A percentile compares a stretch with the other conserved stretches of the same genome.
Conservation (phyloP, 2,113 vertebrate species). For the Papio anubis region DNA sequence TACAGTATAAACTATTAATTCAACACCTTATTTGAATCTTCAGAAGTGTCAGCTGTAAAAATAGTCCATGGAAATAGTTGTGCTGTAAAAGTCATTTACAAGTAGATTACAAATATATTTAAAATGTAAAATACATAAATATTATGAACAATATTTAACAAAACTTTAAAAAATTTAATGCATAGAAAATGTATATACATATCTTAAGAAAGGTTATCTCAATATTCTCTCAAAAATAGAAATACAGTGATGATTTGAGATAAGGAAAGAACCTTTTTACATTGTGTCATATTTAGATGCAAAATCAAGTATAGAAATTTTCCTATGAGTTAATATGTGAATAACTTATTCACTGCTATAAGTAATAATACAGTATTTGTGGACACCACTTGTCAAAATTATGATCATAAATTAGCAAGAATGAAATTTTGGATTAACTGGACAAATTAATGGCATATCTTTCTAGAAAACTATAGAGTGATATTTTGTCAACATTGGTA, state of each 20-base stretch:
- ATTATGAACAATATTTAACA: not conserved
- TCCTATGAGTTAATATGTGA: not conserved
- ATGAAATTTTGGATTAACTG: not conserved
- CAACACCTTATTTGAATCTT: not conserved
- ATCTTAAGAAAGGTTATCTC: not conserved
- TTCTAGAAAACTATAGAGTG: not conserved
- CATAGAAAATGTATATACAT: not conserved
- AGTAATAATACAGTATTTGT: not conserved
- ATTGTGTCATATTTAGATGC: not conserved
- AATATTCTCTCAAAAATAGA: not conserved
- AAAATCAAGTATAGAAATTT: not conserved
- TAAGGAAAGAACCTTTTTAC: not conserved
- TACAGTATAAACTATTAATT: not conserved
- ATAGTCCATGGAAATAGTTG: not conserved
- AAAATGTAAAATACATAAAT: not conserved
- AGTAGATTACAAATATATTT: not conserved
- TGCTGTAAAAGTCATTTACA: not conserved
- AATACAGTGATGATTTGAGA: not conserved
- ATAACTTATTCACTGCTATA: not conserved
- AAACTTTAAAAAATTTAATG: not conserved
- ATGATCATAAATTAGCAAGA: not conserved
- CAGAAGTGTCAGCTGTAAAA: not conserved
- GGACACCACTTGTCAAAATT: not conserved
- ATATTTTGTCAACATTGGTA: not conserved
- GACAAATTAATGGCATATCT: not conserved